Base-by-base conservation (phyloP, 2,888 invertebrate genomes). In the Branchellion lobata region DNA sequence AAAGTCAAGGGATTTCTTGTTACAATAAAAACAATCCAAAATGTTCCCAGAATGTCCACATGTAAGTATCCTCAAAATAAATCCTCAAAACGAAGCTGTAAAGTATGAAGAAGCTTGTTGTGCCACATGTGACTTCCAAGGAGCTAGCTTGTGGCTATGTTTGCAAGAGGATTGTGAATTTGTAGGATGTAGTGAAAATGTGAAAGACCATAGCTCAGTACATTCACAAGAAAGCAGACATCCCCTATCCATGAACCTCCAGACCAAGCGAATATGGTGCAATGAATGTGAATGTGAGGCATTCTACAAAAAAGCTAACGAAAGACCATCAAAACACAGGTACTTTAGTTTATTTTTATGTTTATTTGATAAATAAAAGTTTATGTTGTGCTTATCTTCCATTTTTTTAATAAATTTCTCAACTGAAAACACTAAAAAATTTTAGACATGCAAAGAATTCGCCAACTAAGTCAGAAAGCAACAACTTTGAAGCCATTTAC, bases 241-340 rank as follows among this genome's bases (percentile, higher is more conserved):
- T 92, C 83, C 83, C 68, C 80, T 87, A 82, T 85, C 85, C 1
- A 83, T 95, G 91, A 95, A 95, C 87, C 88, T 95, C 80, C 91
- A 92, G 0, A 94, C 93, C 0, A 91, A 92, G 85, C 89, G 94
- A 82, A 91, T 95, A 84, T 95, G 95, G 94, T 96, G 95, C 88
- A 94, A 94, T 86, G 87, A 91, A 81, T 96, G 95, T 89, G 92
- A 94, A 85, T 90, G 89, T 78, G 95, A 96, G 88, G 93, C 95
- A n/a, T 34, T 11, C 33, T 69, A 11, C 21, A 69, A 29, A 65
- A 65, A 27, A 21, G 5, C 29, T 21, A 65, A 29, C 5, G 24
- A 65, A 65, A 8, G 21, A 14, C 61, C 5, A 3, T 57, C 61
- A 5, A 14, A n/a, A 18, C 14, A 69, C 14, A 69, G 31, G 31